Evolutionary conservation across 1,140 invertebrate genomes (phyloP), one percentile per base, ranked within the genome.

Genomic region (silkworm (Bombyx mori)): DNA sequence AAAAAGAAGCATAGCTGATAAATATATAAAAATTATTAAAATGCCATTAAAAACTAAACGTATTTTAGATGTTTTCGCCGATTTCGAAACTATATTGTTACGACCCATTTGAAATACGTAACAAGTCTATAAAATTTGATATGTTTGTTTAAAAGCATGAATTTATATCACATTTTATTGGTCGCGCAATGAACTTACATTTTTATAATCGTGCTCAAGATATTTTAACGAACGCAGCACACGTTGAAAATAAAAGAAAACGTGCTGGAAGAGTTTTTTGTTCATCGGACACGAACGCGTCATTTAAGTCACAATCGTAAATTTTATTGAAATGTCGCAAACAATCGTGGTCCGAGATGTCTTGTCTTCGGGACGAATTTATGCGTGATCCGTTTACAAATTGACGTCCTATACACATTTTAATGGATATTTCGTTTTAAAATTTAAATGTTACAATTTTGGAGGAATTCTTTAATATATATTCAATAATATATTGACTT

Each of bases 381-480:
- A 85, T 87, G 77, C 84, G 81, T 87, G 82, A 87, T 85, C 83
- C 84, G 77, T 85, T 85, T 77, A 87, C 84, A 85, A 87, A 87
- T 87, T 87, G 84, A 87, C 81, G 77, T 79, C 75, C 76, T 68
- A 68, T 68, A 73, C 70, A 61, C 65, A 64, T 77, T 79, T 77
- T 81, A 72, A 84, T 73, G 71, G 73, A 73, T 61, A 67, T 62
- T 61, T 64, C 65, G 69, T 73, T 79, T 81, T 35, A 35, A 35
- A 35, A 35, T 35, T 35, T 35, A 0, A 35, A 35, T 0, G 12
- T 18, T 18, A 18, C 26, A 35, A 3, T 35, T 35, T 35, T 35
- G 26, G 2, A 35, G 26, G 26, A 35, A 35, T 5, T 35, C 26
- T 3, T 3, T 35, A 35, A 35, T 18, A 18, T 18, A 18, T 18